Evolutionary conservation across 2,113 vertebrate species (phyloP), one percentile per base, ranked within the genome.

Genomic region (Corvus hawaiiensis): DNA sequence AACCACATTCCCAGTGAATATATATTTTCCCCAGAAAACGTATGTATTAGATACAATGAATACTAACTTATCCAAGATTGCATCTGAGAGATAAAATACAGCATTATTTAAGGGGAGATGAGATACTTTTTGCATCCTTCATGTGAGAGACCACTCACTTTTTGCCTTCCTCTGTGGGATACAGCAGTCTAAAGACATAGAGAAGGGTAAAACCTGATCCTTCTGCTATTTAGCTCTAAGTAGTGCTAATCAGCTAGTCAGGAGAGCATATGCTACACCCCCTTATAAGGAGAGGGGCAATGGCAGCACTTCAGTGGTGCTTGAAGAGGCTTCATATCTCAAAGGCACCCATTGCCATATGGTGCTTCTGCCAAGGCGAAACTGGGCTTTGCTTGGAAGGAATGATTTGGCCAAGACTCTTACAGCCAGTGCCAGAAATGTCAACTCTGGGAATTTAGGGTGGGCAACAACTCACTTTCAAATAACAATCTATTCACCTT

Each of bases 281-380:
- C 89, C 94, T 93, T 90, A 82, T 85, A 93, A 94, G 89, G 93
- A 93, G 26, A 71, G 51, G 87, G 91, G 95, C 93, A 95, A 80
- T 96, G 90, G 91, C 87, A 96, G 84, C 84, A 94, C 84, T 96
- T 96, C 90, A 95, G 93, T 89, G 61, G 55, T 83, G 91, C 75
- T 62, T 85, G 87, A 87, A 82, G 94, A 90, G 87, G 54, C 87
- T 96, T 95, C 96, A 27, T 94, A 69, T 67, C 89, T 93, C 87
- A 73, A 35, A 96, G 94, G 79, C 87, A 76, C 78, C 78, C 90
- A 85, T 69, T 85, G 90, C 67, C 91, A 77, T 94, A 90, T 95
- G 91, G 74, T 86, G 75, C 75, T 77, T 93, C 84, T 91, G 90
- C 95, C 94, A 96, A 95, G 90, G 75, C 21, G 0, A 85, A 91